phyloP scores from a whole-genome alignment of 2,113 vertebrate species.

The Buteo buteo region DNA sequence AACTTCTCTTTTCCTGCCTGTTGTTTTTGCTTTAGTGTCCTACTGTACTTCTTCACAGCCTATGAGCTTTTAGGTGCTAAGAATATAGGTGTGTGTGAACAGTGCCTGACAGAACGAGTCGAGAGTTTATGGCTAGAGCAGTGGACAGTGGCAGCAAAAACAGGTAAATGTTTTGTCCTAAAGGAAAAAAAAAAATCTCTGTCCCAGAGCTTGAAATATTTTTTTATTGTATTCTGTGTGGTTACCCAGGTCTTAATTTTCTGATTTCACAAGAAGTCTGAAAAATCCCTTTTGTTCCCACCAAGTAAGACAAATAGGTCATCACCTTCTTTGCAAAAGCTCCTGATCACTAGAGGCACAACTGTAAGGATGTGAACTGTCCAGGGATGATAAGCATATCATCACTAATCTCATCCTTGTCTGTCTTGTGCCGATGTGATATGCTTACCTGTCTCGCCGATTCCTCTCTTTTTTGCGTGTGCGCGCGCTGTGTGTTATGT shows the following conservation, averaged over 20 bases:
- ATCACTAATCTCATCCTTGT: background rate
- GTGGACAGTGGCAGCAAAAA: background rate
- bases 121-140: background rate
- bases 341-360: background rate
- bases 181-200: background rate
- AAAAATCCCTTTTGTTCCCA: background rate
- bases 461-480: background rate
- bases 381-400: background rate
- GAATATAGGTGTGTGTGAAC: background rate
- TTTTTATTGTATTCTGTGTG: background rate
- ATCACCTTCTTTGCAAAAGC: background rate
- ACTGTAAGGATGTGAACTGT: background rate
- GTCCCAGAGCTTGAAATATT: background rate
- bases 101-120: background rate
- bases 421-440: background rate
- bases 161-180: background rate
- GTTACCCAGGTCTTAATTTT: background rate
- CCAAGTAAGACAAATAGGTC: background rate
- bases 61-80: background rate
- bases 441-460: fast-evolving
- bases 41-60: background rate
- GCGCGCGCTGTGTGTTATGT: background rate
- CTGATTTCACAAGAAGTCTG: background rate
- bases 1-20: background rate
- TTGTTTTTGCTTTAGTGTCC: background rate